These are phyloP conservation scores for Leguminivora glycinivorella DNA, from an alignment of 1,140 invertebrate genomes.

Conservation along the genomic window DNA sequence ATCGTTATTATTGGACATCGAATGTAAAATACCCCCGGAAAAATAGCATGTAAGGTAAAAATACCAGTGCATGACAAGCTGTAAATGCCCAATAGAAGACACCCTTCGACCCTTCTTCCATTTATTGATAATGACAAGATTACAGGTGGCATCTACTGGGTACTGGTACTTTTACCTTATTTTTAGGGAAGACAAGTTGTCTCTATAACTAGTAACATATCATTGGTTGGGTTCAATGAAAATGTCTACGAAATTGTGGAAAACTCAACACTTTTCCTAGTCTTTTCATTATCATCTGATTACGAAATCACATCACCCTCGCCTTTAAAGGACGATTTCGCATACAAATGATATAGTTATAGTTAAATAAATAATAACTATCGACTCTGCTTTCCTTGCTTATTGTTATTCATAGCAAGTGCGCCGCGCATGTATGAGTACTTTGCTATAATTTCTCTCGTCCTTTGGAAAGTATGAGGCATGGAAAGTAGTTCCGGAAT, in stretches of 20 bases:
- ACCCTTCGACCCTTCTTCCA: no score
- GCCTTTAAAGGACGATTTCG: slow-evolving; percentile 18
- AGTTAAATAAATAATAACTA: slow-evolving; percentile 68
- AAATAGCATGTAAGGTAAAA: not conserved
- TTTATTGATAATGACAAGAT: no score
- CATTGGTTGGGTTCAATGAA: not conserved
- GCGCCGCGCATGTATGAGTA: slow-evolving; percentile 44
- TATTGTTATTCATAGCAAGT: slow-evolving; percentile 62
- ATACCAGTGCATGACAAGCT: no score
- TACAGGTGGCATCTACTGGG: no score
- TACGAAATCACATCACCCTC: slow-evolving; percentile 6
- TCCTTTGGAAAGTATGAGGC: slow-evolving; percentile 69
- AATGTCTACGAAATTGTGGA: not conserved
- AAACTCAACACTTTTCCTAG: not conserved
- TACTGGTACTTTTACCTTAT: no score
- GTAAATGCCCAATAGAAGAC: no score
- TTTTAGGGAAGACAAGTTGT: no score
- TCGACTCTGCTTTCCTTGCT: slow-evolving; percentile 62
- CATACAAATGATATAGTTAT: slow-evolving; percentile 20
- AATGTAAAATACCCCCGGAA: slow-evolving; percentile 4
- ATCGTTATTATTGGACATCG: not conserved
- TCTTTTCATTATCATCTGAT: slow-evolving; percentile 3
- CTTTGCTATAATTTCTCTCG: slow-evolving; percentile 69
- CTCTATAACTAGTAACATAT: not conserved
- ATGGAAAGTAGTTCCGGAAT: slow-evolving; percentile 71